Conservation (phyloP, 2,113 vertebrate genomes). For the Terrapene triunguis region DNA sequence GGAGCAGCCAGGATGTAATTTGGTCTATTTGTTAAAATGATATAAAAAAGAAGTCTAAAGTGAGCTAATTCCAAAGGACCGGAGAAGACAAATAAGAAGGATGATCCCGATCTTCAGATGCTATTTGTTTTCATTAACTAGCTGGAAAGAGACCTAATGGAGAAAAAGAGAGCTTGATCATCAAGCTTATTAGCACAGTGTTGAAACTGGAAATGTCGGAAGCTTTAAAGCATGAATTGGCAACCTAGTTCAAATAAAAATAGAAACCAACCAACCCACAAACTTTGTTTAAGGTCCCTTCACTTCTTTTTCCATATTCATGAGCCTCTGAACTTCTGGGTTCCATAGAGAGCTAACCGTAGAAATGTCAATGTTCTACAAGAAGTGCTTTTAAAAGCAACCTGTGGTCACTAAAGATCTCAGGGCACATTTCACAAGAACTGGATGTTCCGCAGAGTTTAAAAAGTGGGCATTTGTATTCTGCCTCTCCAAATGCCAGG, state of each 20-base stretch:
- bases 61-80: background rate
- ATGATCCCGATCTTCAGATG: background rate
- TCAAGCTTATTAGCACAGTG: background rate
- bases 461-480: background rate
- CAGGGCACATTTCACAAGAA: background rate
- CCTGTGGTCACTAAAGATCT: background rate
- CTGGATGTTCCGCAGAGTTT: background rate
- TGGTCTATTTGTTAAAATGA: slow-evolving; percentile 51
- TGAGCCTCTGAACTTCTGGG: fast-evolving
- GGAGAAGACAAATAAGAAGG: slow-evolving; percentile 21
- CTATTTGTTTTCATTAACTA: slow-evolving; percentile 62
- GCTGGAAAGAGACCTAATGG: slow-evolving; percentile 5
- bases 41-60: background rate
- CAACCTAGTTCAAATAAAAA: background rate
- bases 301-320: fast-evolving
- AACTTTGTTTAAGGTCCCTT: background rate
- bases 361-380: fast-evolving
- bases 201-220: background rate
- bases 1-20: slow-evolving; percentile 40
- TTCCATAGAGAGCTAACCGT: fast-evolving
- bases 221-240: background rate
- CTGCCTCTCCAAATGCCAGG: background rate
- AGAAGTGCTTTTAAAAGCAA: fast-evolving
- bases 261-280: background rate
- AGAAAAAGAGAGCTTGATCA: background rate